Base-by-base conservation (phyloP, 1,140 invertebrate genomes). In the Himalopsyche phryganea region DNA sequence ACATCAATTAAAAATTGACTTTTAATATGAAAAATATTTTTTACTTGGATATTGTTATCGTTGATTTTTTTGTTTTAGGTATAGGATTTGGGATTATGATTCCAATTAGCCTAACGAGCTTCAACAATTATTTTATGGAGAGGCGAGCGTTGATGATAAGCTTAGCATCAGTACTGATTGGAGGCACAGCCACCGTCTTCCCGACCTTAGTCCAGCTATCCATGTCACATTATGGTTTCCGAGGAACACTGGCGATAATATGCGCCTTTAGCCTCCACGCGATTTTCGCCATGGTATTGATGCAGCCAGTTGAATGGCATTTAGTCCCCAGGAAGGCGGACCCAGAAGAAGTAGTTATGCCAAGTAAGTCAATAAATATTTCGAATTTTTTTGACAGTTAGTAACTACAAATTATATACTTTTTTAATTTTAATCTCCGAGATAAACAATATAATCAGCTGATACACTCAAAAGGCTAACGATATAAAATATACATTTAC, bases 251-350 rank as follows among this genome's bases (percentile, higher is more conserved):
- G 48, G 63, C 80, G 0, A 68, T 86, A 4, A 66, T 86, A 0
- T 73, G 76, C 2, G 82, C 72, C 0, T 61, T 86, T 1, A 78
- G 79, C 50, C 71, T 80, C 0, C 76, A 87, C 63, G 71, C 76
- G 0, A 58, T 86, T 5, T 65, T 80, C 10, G 83, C 79, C 0
- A 76, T 81, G 50, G 66, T 80, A 4, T 63, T 84, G 1, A 73
- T 87, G 56, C 83, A 82, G 64, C 85, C 86, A 0, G 77, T 86
- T 6, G 79, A 81, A 56, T 81, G 81, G 80, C 82, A 86, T 61
- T 70, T 78, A 60, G 77, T 73, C n/a, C 61, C 41, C 9, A 28
- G 23, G 9, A 28, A 28, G 23, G 9, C 3, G 23, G 23, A 9
- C 23, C 4, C 9, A 5, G 23, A 28, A 28, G 38, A 15, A 40